Evolutionary conservation across 1,140 invertebrate species (phyloP).

Genomic region (Drosophila navojoa): DNA sequence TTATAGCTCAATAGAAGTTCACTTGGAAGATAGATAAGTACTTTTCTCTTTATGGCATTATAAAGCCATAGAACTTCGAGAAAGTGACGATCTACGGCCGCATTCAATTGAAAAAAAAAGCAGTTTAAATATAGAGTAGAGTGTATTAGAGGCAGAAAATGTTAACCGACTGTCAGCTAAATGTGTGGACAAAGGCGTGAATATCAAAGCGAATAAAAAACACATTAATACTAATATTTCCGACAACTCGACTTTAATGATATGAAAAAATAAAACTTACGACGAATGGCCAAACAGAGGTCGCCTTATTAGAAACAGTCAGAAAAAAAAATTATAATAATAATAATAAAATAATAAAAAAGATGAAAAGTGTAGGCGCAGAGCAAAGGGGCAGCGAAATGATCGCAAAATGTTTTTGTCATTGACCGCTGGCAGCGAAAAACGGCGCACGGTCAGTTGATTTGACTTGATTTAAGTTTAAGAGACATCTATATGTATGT

Average conservation of each 20-base stretch:
- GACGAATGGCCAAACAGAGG: constrained; percentile 35
- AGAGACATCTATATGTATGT: constrained; percentile 10
- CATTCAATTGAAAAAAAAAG: too few relatives aligned
- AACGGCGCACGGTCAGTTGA: constrained; percentile 76
- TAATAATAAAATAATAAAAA: background rate
- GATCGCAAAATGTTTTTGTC: constrained; percentile 68
- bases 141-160: background rate
- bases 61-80: too few relatives aligned
- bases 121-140: too few relatives aligned
- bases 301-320: constrained; percentile 11
- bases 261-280: constrained; percentile 53
- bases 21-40: too few relatives aligned
- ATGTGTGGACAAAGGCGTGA: constrained; percentile 44
- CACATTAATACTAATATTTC: constrained; percentile 79
- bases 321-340: background rate
- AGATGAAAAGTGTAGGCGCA: background rate
- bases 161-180: constrained; percentile 17
- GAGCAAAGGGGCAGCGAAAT: constrained; percentile 4
- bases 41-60: too few relatives aligned
- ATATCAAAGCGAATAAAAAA: constrained; percentile 71
- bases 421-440: constrained; percentile 75
- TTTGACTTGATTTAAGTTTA: constrained; percentile 43
- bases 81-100: too few relatives aligned
- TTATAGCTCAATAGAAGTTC: too few relatives aligned
- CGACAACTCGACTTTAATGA: constrained; percentile 76